Percentiles rank a stretch among this genome's conserved stretches.
Conservation (phyloP, 2,888 invertebrate genomes). For the Psylliodes chrysocephalus region DNA sequence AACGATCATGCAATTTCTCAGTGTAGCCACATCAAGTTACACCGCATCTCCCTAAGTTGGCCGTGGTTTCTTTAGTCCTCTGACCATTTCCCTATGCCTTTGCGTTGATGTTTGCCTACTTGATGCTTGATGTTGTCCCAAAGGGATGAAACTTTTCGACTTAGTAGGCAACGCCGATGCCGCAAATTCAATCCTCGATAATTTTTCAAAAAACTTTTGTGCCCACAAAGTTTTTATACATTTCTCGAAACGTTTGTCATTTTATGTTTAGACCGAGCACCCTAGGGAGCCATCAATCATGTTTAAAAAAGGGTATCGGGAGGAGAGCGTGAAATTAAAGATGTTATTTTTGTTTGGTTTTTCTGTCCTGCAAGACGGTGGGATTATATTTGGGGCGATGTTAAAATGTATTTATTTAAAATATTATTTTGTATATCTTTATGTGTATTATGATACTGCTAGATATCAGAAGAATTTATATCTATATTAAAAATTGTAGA, state of each 20-base stretch:
- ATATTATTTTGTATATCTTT: no score
- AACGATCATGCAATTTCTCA: no score
- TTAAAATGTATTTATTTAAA: no score
- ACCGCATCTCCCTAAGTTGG: not conserved
- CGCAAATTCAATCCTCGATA: constrained; percentile 61
- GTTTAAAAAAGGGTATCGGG: constrained; percentile 28
- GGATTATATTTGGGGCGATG: no score
- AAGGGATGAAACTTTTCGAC: constrained; percentile 58
- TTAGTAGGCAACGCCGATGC: constrained; percentile 52
- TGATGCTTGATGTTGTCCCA: constrained; percentile 57
- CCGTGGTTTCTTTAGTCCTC: constrained; percentile 49
- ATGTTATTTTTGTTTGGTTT: no score
- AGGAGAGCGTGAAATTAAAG: constrained; percentile 12
- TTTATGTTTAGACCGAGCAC: constrained; percentile 61
- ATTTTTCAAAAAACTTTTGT: constrained; percentile 62
- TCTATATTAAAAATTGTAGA: no score
- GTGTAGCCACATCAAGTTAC: not conserved
- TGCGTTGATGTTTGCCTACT: constrained; percentile 59
- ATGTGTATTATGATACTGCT: no score
- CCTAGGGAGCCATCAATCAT: constrained; percentile 59
- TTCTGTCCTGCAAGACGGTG: no score
- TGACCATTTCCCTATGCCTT: constrained; percentile 56
- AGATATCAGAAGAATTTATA: no score
- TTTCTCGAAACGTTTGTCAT: constrained; percentile 61
- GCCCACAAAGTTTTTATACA: constrained; percentile 60